A percentile compares a stretch with the other conserved stretches of the same genome.
Evolutionary conservation across 1,140 invertebrate species (phyloP).

Genomic region (Cydia fagiglandana): DNA sequence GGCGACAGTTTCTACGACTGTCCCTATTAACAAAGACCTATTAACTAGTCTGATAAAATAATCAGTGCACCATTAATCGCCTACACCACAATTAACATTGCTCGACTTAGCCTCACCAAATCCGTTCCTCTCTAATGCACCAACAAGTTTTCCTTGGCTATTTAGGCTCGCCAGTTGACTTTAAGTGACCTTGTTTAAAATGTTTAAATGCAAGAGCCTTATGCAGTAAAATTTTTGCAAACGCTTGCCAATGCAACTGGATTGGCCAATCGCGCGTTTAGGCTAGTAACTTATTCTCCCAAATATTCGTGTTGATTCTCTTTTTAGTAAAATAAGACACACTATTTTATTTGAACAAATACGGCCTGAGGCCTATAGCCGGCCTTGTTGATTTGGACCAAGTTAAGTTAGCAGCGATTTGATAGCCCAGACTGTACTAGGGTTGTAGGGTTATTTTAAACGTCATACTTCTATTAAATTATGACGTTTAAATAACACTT

Average conservation of each 20-base stretch:
- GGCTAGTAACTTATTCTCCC: not conserved
- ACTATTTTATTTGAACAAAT: not conserved
- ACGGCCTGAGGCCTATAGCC: not conserved
- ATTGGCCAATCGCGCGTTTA: constrained; percentile 2
- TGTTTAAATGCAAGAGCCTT: constrained; percentile 30
- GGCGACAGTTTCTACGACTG: not conserved
- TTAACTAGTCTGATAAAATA: not conserved
- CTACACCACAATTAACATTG: constrained; percentile 31
- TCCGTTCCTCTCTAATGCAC: constrained; percentile 22
- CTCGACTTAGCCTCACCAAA: constrained; percentile 37
- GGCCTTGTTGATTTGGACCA: not conserved
- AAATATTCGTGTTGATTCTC: not conserved
- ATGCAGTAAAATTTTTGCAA: constrained; percentile 31
- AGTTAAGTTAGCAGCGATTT: too few relatives aligned
- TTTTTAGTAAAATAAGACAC: not conserved
- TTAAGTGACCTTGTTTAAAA: constrained; percentile 28
- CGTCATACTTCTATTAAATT: too few relatives aligned
- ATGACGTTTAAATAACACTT: too few relatives aligned
- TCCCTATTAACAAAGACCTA: not conserved
- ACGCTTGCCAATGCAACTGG: constrained; percentile 13
- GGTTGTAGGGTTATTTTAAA: too few relatives aligned
- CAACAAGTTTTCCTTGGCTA: constrained; percentile 28
- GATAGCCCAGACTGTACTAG: too few relatives aligned
- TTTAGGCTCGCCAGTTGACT: constrained; percentile 29
- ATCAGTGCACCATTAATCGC: constrained; percentile 15